Base-by-base conservation (phyloP, 1,140 invertebrate genomes). In the Prorops nasuta region DNA sequence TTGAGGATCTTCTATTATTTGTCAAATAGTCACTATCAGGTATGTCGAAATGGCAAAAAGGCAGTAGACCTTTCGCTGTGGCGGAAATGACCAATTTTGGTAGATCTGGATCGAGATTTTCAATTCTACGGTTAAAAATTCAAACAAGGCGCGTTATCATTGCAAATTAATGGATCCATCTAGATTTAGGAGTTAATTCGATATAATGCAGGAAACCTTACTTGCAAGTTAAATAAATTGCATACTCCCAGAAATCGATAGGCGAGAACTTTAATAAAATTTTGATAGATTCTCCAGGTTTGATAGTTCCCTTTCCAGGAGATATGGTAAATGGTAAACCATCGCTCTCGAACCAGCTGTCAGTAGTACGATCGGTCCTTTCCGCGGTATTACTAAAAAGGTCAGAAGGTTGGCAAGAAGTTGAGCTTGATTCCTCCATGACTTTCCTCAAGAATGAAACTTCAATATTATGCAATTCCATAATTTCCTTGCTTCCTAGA, bases 31-130 rank as follows among this genome's bases (percentile, higher is more conserved):
- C 76, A 42, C 74, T 80, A 43, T 80, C 74, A 47, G 77, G 70
- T 19, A 81, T 66, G 49, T 81, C 79, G 38, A 83, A 72, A 49
- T 82, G 79, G 48, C 76, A 79, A 54, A 80, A 81, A 0, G 80
- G 79, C 3, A 81, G 64, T 28, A 82, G 52, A 21, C 80, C 79
- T 51, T 47, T 64, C 42, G 49, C 72, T 9, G 35, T 45, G 8
- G 71, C 19, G 0, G 44, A 31, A 12, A 75, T 73, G 6, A 39
- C 42, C 18, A 64, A 44, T n/a, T 43, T 34, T 8, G 24, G 0
- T 24, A 46, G 38, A 0, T 58, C n/a, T 4, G 70, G 69, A 43
- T 68, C 38, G 1, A 67, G 54, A 60, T 73, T 71, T 22, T 69
- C 60, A 1, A 73, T 66, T 8, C 71, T 73, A 28, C 35, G 16